A percentile compares a stretch with the other conserved stretches of the same genome.
These are phyloP conservation scores for Hippasteria phrygiana DNA, from an alignment of 53 echinoderm and acorn worm species.

Conservation along the genomic window DNA sequence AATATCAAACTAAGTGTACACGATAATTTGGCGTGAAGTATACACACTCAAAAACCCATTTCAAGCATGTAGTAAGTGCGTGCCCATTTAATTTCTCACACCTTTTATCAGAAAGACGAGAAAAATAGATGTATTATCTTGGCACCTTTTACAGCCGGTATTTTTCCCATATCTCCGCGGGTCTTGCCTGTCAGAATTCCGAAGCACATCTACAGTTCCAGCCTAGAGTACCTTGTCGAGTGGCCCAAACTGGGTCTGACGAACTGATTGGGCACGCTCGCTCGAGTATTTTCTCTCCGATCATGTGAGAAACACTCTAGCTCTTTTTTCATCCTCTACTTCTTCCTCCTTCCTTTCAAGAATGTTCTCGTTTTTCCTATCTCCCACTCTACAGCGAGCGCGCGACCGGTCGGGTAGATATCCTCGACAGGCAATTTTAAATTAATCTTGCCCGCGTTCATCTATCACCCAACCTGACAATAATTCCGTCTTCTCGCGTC, in stretches of 20 bases:
- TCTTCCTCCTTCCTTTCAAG: slow-evolving; percentile 12
- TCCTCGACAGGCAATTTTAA: slow-evolving; percentile 43
- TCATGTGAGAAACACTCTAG: not conserved
- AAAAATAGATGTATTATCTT: too few species aligned
- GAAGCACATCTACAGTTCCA: not conserved
- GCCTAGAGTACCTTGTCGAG: not conserved
- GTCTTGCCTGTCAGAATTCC: not conserved
- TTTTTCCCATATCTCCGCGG: not conserved
- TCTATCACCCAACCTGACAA: slow-evolving; percentile 19
- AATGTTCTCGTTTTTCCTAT: slow-evolving; percentile 23
- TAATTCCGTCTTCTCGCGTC: not conserved
- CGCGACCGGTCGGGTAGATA: too few species aligned
- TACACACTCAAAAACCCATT: too few species aligned
- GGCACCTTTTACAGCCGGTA: too few species aligned
- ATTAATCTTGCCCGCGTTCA: slow-evolving; percentile 31
- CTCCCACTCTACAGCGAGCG: not conserved
- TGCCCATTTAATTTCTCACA: too few species aligned
- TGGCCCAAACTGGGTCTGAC: slow-evolving; percentile 8
- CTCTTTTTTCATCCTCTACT: not conserved
- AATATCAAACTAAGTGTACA: too few species aligned
- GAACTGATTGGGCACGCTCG: not conserved
- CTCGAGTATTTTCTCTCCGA: not conserved
- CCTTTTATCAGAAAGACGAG: too few species aligned
- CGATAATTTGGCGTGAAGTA: too few species aligned
- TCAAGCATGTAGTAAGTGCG: too few species aligned